A percentile compares a stretch with the other conserved stretches of the same genome.
These are phyloP conservation scores for Danionella dracula DNA, from an alignment of 2,797 vertebrate genomes.

Conservation along the genomic window DNA sequence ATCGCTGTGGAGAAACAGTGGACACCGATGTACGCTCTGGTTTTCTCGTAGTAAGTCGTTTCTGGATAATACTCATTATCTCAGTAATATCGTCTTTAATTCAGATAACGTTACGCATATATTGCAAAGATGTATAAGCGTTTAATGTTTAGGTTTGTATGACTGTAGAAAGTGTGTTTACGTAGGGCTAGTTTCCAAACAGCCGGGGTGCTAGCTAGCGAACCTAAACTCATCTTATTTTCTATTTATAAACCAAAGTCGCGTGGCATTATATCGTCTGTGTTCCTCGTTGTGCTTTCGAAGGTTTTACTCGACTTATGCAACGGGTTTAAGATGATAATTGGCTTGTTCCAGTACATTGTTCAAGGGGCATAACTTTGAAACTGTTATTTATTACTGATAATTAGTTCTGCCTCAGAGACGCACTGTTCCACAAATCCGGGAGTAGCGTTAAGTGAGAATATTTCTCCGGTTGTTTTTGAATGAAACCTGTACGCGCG, in stretches of 20 bases:
- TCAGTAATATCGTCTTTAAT: too few species aligned
- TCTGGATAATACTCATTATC: neutral
- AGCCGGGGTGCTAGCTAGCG: conserved; percentile 18
- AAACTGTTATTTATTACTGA: conserved; percentile 1
- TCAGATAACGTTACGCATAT: too few species aligned
- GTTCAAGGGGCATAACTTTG: neutral
- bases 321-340: neutral
- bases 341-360: neutral
- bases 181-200: conserved; percentile 23
- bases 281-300: neutral
- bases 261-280: neutral
- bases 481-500: too few species aligned
- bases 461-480: too few species aligned
- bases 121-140: too few species aligned
- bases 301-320: neutral
- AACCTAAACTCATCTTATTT: neutral
- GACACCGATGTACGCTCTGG: conserved; percentile 3
- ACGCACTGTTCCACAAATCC: too few species aligned
- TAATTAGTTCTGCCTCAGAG: neutral
- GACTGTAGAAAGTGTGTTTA: conserved; percentile 4
- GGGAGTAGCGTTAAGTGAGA: too few species aligned
- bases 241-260: neutral
- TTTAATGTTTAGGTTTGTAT: too few species aligned
- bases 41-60: conserved; percentile 17
- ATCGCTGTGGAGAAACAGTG: conserved; percentile 12